Evolutionary conservation across 2,888 invertebrate genomes (phyloP).

Genomic region (Strigamia transsilvanica): DNA sequence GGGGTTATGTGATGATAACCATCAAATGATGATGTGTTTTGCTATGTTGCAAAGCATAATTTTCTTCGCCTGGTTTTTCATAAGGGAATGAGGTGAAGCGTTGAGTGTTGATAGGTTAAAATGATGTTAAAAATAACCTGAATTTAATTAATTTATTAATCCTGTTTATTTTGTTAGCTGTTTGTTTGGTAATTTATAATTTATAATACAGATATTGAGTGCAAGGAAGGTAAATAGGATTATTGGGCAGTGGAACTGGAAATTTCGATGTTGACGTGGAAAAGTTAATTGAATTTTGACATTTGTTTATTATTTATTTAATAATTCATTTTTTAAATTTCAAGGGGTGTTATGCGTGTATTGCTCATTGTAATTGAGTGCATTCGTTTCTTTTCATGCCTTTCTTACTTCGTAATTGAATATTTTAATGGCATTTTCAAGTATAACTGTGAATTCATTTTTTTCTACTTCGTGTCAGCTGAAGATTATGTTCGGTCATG

Average conservation of each 20-base stretch:
- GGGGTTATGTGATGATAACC: not conserved
- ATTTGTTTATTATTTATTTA: slow-evolving; percentile 16
- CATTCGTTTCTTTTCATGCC: not conserved
- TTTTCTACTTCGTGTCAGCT: not conserved
- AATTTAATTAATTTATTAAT: not conserved
- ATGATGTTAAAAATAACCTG: not conserved
- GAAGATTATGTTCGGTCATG: not conserved
- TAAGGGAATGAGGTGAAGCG: slow-evolving; percentile 21
- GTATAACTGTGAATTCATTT: not conserved
- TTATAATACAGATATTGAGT: not conserved
- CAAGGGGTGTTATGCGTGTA: not conserved
- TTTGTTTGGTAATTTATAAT: not conserved
- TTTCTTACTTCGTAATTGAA: not conserved
- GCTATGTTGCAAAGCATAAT: not conserved
- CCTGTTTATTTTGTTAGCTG: not conserved
- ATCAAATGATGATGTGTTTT: slow-evolving; percentile 32
- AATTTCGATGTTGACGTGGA: not conserved
- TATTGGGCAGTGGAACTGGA: not conserved
- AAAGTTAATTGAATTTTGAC: slow-evolving; percentile 9
- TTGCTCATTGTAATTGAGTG: not conserved
- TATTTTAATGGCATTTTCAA: slow-evolving; percentile 29
- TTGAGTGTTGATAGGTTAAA: slow-evolving; percentile 16
- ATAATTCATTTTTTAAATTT: slow-evolving; percentile 12
- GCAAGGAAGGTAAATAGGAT: not conserved
- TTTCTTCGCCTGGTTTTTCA: slow-evolving; percentile 28